A percentile compares a stretch with the other conserved stretches of the same genome.
Conservation (phyloP, 2,113 vertebrate genomes). For the Varanus salvator region DNA sequence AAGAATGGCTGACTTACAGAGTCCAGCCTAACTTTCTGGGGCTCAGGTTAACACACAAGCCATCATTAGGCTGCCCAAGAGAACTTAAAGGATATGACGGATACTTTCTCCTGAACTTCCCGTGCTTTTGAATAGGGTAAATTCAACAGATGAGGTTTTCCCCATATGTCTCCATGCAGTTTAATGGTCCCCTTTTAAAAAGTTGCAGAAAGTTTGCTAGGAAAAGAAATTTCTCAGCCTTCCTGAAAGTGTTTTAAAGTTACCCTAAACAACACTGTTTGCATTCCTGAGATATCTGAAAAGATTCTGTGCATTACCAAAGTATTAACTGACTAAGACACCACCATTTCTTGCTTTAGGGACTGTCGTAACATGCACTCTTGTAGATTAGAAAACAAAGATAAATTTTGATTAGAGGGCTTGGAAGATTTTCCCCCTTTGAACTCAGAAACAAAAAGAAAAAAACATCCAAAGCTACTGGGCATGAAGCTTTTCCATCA, state of each 20-base stretch:
- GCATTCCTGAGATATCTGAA: not conserved
- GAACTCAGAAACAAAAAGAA: not conserved
- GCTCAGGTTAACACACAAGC: not conserved
- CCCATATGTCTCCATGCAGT: not conserved
- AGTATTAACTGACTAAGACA: not conserved
- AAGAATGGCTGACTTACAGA: no score
- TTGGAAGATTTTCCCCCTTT: not conserved
- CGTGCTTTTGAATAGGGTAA: not conserved
- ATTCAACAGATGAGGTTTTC: not conserved
- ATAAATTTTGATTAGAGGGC: not conserved
- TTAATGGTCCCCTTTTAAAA: not conserved
- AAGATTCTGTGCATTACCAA: not conserved
- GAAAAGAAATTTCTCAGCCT: not conserved
- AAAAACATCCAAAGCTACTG: not conserved
- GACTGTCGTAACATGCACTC: not conserved
- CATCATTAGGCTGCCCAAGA: no score
- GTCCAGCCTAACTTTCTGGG: not conserved
- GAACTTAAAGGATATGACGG: not conserved
- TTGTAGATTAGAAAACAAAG: constrained; percentile 5
- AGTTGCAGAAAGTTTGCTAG: not conserved
- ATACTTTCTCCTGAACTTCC: not conserved
- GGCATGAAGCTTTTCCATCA: not conserved
- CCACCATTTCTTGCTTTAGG: not conserved
- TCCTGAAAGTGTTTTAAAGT: not conserved
- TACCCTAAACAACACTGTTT: not conserved